Percentiles rank a stretch among this genome's conserved stretches.
Evolutionary conservation across 2,113 vertebrate species (phyloP).

Genomic region (Trachemys scripta): DNA sequence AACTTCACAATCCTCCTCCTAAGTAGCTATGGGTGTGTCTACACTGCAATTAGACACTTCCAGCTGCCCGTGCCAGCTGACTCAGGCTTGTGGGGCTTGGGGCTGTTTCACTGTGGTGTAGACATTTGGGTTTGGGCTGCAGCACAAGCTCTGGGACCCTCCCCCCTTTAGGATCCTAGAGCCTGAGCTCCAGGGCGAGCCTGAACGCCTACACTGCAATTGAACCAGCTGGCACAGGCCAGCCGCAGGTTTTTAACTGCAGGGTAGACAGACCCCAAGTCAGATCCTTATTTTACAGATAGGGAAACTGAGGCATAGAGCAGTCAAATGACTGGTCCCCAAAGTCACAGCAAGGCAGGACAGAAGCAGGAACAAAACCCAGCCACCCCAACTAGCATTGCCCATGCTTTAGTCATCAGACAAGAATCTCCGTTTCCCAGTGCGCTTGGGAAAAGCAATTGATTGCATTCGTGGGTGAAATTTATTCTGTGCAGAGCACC

Average conservation of each 20-base stretch:
- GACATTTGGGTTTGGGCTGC: not conserved
- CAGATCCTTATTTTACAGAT: not conserved
- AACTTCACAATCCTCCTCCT: not conserved
- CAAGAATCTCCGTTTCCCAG: not conserved
- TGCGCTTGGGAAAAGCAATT: not conserved
- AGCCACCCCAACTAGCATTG: accelerated
- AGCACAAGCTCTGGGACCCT: not conserved
- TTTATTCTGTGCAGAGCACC: not conserved
- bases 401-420: not conserved
- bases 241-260: too few relatives aligned
- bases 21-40: not conserved
- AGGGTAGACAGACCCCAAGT: too few relatives aligned
- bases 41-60: not conserved
- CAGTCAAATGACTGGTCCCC: not conserved
- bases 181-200: too few relatives aligned
- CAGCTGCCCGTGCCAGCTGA: not conserved
- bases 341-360: not conserved
- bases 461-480: not conserved
- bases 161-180: too few relatives aligned
- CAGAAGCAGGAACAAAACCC: accelerated
- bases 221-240: too few relatives aligned
- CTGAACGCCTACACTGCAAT: too few relatives aligned
- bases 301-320: not conserved
- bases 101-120: not conserved
- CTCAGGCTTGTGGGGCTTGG: not conserved